A percentile compares a stretch with the other conserved stretches of the same genome.
Evolutionary conservation across 2,888 invertebrate species (phyloP).

Genomic region (Drosophila maculinotata): DNA sequence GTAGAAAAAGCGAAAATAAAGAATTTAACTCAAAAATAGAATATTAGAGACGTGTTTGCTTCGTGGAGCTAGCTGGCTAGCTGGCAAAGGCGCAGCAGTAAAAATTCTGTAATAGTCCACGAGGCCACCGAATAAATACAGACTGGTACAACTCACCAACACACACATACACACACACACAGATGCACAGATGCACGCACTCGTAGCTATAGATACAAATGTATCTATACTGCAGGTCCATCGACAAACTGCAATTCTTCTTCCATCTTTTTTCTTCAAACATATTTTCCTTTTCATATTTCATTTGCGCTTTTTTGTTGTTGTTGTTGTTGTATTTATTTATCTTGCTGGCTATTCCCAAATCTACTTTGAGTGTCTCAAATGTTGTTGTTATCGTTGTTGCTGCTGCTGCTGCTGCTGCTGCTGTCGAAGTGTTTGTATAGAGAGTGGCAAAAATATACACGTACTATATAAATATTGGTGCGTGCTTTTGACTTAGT

Average conservation of each 20-base stretch:
- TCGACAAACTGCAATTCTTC: conserved; percentile 55
- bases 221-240: conserved; percentile 54
- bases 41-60: conserved; percentile 70
- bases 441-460: conserved; percentile 62
- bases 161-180: conserved; percentile 4
- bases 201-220: conserved; percentile 32
- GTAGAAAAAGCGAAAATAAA: conserved; percentile 22
- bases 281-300: conserved; percentile 66
- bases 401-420: conserved; percentile 37
- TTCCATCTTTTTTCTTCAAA: too few relatives aligned
- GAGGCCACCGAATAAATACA: conserved; percentile 46
- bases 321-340: conserved; percentile 22
- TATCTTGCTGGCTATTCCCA: conserved; percentile 52
- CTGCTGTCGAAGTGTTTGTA: conserved; percentile 51
- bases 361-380: conserved; percentile 56
- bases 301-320: conserved; percentile 49
- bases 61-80: conserved; percentile 43
- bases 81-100: conserved; percentile 38
- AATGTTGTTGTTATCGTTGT: conserved; percentile 18
- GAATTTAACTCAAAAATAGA: conserved; percentile 74
- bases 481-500: conserved; percentile 14
- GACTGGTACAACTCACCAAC: conserved; percentile 7
- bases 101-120: conserved; percentile 71
- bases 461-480: conserved; percentile 3
- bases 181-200: conserved; percentile 8